A percentile compares a stretch with the other conserved stretches of the same genome.
Conservation (phyloP, 1,140 invertebrate species). For the Hestina assimilis region DNA sequence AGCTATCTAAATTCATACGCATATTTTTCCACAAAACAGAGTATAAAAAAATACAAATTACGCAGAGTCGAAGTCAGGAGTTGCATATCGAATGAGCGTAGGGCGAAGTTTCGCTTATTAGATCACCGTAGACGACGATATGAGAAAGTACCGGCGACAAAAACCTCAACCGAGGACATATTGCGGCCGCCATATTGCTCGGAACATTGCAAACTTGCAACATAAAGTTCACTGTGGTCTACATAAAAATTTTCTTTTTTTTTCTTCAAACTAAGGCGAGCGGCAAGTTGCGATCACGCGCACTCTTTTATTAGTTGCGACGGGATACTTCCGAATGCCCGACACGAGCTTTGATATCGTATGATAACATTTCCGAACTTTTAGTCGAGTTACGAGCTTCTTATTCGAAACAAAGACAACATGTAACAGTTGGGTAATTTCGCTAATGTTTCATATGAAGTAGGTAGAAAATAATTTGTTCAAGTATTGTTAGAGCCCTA, state of each 20-base stretch:
- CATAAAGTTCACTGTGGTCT: slow-evolving; percentile 42
- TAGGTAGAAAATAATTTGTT: not conserved
- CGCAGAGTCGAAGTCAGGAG: slow-evolving; percentile 48
- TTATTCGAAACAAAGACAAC: slow-evolving; percentile 25
- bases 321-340: slow-evolving; percentile 29
- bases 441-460: not conserved
- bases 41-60: slow-evolving; percentile 49
- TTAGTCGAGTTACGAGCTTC: slow-evolving; percentile 25
- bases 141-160: slow-evolving; percentile 70
- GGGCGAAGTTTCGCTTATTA: slow-evolving; percentile 72
- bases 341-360: slow-evolving; percentile 26
- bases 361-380: slow-evolving; percentile 28
- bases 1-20: slow-evolving; percentile 7
- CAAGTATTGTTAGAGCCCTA: not conserved
- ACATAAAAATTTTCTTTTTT: slow-evolving; percentile 50
- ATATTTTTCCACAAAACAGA: slow-evolving; percentile 8
- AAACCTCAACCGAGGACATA: slow-evolving; percentile 66
- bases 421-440: slow-evolving; percentile 20
- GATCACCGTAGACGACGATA: slow-evolving; percentile 69
- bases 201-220: slow-evolving; percentile 57
- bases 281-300: slow-evolving; percentile 26
- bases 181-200: slow-evolving; percentile 64
- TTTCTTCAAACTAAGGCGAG: slow-evolving; percentile 29
- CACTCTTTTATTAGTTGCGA: slow-evolving; percentile 30
- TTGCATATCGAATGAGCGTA: slow-evolving; percentile 67